Conservation (phyloP, 2,797 vertebrate genomes). For the Pseudochromis fuscus region DNA sequence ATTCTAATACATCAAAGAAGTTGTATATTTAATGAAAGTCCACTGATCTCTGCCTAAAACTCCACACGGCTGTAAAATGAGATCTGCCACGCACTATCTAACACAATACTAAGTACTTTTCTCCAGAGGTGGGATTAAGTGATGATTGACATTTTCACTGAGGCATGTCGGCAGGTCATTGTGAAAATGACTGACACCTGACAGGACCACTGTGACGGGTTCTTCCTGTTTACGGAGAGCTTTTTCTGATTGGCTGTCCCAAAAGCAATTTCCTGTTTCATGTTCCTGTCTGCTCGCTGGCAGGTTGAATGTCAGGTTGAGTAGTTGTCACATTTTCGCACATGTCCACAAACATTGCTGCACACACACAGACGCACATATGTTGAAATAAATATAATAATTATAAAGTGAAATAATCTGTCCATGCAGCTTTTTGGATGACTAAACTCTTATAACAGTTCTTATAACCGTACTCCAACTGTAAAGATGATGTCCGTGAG, state of each 20-base stretch:
- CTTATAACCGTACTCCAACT: not conserved
- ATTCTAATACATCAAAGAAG: not conserved
- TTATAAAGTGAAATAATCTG: not conserved
- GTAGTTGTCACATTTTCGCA: constrained; percentile 53
- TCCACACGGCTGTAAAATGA: constrained; percentile 4
- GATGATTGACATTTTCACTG: constrained; percentile 71
- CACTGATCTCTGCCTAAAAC: constrained; percentile 8
- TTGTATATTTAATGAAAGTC: constrained; percentile 5
- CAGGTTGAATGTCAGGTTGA: constrained; percentile 79
- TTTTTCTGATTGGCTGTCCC: constrained; percentile 82
- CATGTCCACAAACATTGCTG: constrained; percentile 15
- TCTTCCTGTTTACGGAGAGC: constrained; percentile 78
- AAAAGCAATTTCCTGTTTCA: constrained; percentile 85
- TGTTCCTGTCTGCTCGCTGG: constrained; percentile 77
- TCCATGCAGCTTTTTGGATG: not conserved
- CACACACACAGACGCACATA: not conserved
- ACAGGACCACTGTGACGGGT: constrained; percentile 76
- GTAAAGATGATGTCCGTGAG: not conserved
- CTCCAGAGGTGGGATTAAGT: constrained; percentile 65
- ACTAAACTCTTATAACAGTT: not conserved
- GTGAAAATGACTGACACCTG: constrained; percentile 79
- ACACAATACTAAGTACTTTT: constrained; percentile 47
- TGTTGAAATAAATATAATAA: not conserved
- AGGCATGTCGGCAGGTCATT: constrained; percentile 77
- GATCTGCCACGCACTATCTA: constrained; percentile 14